These are phyloP conservation scores for Hyposmocoma kahamanoa DNA, from an alignment of 1,140 invertebrate genomes.

Conservation along the genomic window DNA sequence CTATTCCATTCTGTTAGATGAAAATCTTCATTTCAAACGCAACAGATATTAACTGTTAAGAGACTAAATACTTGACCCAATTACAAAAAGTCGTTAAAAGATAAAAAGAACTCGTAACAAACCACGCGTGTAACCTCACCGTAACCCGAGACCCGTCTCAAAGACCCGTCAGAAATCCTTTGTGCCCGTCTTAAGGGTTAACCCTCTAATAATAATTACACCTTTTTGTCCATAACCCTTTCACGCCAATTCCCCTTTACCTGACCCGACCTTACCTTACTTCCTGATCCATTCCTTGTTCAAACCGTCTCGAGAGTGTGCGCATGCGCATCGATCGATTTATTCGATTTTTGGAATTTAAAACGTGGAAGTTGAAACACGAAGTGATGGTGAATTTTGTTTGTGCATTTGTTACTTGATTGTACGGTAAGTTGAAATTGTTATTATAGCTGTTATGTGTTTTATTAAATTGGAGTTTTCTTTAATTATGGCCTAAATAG, in stretches of 20 bases:
- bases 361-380: no score
- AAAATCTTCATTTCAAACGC: no score
- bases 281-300: constrained; percentile 61
- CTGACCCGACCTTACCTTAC: constrained; percentile 60
- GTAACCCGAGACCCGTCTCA: constrained; percentile 44
- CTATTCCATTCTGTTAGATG: no score
- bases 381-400: no score
- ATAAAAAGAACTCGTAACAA: constrained; percentile 15
- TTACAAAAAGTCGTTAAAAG: neutral
- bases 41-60: no score
- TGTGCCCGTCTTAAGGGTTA: constrained; percentile 31
- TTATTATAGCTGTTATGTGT: no score
- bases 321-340: constrained; percentile 54
- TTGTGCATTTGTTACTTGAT: no score
- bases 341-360: constrained; percentile 25
- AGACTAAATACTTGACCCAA: neutral
- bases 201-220: constrained; percentile 64
- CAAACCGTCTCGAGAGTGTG: constrained; percentile 41
- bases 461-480: no score
- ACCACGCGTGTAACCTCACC: constrained; percentile 34
- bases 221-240: constrained; percentile 67
- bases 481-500: no score
- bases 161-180: constrained; percentile 19
- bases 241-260: constrained; percentile 57
- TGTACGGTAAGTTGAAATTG: no score